Conservation (phyloP, 2,797 vertebrate genomes). For the Ispidina lecontei region DNA sequence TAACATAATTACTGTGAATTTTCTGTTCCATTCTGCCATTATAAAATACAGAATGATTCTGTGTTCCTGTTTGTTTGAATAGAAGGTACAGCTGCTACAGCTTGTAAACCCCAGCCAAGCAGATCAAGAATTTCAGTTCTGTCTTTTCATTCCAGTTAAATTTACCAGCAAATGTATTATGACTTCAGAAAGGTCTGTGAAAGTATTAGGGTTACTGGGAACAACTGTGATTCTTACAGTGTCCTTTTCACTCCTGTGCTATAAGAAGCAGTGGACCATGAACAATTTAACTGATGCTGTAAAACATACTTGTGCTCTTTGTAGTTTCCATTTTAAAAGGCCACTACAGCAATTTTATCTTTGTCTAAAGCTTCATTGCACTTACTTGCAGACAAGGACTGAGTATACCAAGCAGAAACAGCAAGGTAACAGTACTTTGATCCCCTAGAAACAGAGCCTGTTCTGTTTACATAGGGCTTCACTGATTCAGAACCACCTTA, state of each 20-base stretch:
- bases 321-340: neutral
- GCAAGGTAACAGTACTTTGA: neutral
- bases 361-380: neutral
- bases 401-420: neutral
- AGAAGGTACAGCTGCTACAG: neutral
- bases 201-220: neutral
- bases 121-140: neutral
- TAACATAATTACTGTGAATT: neutral
- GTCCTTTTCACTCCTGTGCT: neutral
- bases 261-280: neutral
- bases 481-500: neutral
- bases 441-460: neutral
- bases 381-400: neutral
- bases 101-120: neutral
- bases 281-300: neutral
- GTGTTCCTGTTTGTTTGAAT: neutral
- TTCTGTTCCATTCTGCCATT: neutral
- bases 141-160: neutral
- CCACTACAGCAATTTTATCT: neutral
- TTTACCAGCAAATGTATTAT: neutral
- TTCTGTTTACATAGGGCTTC: neutral
- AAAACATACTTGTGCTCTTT: neutral
- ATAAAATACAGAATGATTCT: neutral
- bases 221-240: neutral
- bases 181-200: neutral